Base-by-base conservation (phyloP, 23 tunicate species). In the Phallusia fumigata region DNA sequence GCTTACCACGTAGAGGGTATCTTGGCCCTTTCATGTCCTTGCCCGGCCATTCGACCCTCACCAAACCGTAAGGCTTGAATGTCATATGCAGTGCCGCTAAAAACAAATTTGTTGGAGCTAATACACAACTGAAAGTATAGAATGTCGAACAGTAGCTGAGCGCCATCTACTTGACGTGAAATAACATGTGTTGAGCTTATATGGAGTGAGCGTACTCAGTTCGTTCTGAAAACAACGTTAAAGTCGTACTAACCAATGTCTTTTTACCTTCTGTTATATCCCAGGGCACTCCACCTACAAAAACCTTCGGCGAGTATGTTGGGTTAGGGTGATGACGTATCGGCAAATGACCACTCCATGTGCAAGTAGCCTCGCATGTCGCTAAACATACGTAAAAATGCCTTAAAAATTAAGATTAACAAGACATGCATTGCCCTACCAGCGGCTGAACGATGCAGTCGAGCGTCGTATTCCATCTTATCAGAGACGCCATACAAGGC, bases 201-300 rank as follows among this genome's bases (percentile, higher is more conserved):
- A n/a, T n/a, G n/a, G n/a, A n/a, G n/a, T n/a, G n/a, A n/a, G n/a
- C n/a, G n/a, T n/a, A n/a, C n/a, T n/a, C n/a, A n/a, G n/a, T n/a
- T n/a, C n/a, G n/a, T n/a, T n/a, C n/a, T n/a, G n/a, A n/a, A n/a
- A n/a, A n/a, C n/a, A n/a, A n/a, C n/a, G 47, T 40, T 40, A 40
- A 40, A 40, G 47, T 40, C 10, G 47, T 40, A 3, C 10, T 3
- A 3, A 10, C 10, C 5, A 10, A 40, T 35, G 77, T 30, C 35
- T 19, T n/a, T n/a, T 19, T 82, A 94, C 98, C 94, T 86, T 94
- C 98, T 5, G 90, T 89, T 73, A 94, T 89, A 64, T 94, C 98
- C 98, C 98, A 94, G 18, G 98, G 98, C n/a, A 94, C 91, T 26
- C 98, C 98, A 11, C 98, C 98, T 18, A 94, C 90, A 69, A 94